Evolutionary conservation across 2,113 vertebrate species (phyloP).

Genomic region (Fulica atra): DNA sequence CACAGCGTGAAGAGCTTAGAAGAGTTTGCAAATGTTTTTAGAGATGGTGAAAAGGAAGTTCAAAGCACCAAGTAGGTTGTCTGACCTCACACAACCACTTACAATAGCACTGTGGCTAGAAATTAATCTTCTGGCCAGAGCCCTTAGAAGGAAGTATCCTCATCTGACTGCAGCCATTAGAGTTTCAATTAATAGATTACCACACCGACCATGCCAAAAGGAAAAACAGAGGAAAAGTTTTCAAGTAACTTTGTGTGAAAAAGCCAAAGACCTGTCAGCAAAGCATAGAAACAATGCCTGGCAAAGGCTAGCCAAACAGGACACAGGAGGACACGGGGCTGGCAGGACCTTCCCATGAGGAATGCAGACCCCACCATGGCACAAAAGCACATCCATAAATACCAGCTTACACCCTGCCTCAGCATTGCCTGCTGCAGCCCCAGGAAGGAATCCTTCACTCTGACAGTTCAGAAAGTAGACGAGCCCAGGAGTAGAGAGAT

Average conservation of each 20-base stretch:
- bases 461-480: not conserved
- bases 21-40: not conserved
- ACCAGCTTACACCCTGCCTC: not conserved
- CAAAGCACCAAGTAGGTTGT: not conserved
- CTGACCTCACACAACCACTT: not conserved
- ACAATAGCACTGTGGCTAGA: not conserved
- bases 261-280: not conserved
- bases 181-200: constrained; percentile 26
- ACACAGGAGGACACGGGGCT: not conserved
- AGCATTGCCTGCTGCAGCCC: not conserved
- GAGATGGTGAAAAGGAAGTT: not conserved
- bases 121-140: constrained; percentile 19
- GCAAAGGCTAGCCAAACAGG: not conserved
- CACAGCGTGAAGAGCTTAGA: not conserved
- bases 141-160: not conserved
- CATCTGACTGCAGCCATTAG: not conserved
- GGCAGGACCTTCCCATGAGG: not conserved
- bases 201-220: not conserved
- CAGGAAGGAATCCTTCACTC: not conserved
- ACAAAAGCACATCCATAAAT: not conserved
- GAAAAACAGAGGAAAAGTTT: not conserved
- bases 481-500: not conserved
- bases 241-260: not conserved
- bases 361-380: not conserved
- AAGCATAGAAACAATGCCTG: not conserved